Conservation (phyloP, 2,888 invertebrate species). For the Gibbula magus region DNA sequence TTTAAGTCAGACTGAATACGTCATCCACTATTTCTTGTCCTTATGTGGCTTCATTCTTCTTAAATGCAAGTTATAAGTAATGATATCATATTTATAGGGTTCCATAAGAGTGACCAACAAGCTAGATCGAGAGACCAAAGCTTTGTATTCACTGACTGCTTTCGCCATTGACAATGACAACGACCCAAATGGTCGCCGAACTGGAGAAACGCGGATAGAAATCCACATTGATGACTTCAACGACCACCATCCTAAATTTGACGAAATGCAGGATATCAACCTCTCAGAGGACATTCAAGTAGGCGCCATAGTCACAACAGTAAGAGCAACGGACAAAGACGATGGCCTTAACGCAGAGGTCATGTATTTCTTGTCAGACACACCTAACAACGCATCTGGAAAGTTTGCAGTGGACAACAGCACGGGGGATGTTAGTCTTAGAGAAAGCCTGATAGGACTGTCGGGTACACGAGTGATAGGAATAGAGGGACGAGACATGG, state of each 20-base stretch:
- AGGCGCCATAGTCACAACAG: neutral
- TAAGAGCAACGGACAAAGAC: conserved; percentile 5
- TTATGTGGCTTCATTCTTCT: too few relatives aligned
- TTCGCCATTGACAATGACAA: conserved; percentile 11
- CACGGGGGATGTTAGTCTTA: neutral
- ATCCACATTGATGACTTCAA: conserved; percentile 1
- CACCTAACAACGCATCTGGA: neutral
- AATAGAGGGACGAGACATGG: neutral
- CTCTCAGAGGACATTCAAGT: neutral
- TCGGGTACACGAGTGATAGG: neutral
- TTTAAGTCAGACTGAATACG: too few relatives aligned
- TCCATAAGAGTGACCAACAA: neutral
- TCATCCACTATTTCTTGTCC: too few relatives aligned
- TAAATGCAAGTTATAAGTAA: too few relatives aligned
- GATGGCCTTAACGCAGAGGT: neutral
- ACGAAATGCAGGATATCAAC: conserved; percentile 85
- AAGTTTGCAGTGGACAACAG: neutral
- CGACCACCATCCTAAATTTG: conserved; percentile 78
- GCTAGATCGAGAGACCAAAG: neutral
- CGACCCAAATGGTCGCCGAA: neutral
- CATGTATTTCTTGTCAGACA: neutral
- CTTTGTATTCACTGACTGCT: conserved; percentile 6
- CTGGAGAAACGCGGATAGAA: neutral
- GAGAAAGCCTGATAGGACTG: neutral
- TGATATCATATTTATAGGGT: neutral